Evolutionary conservation across 1,140 invertebrate species (phyloP), one percentile per base, ranked within the genome.

Genomic region (Saccostrea echinata): DNA sequence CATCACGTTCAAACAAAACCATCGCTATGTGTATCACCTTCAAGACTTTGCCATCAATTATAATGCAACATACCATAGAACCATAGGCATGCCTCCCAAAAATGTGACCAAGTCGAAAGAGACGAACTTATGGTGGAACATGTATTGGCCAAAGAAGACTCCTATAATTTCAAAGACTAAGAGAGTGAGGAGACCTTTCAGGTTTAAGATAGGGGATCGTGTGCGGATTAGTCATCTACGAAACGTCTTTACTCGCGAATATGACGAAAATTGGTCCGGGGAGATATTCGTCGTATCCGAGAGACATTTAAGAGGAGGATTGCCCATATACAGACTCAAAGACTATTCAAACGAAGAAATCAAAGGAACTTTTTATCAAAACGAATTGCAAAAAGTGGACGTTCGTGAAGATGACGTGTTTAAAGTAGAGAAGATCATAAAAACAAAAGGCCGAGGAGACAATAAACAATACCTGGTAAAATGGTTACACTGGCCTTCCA

Each of bases 361-460:
- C 27, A 88, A 57, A 68, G 84, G 88, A 35, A 86, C n/a, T 6
- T 88, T 88, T 83, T 85, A 88, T 24, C 84, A 85, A 43, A 55
- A 64, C 13, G 84, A 88, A 82, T 24, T 88, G 1, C 64, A 64
- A 35, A 88, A 87, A 90, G 64, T 87, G n/a, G 71, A 86, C 30
- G 27, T 84, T 30, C n/a, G 85, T 52, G 18, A 84, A 88, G 52
- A 71, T 35, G 85, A 88, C 21, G 53, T 51, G 30, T 90, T 52
- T 30, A 90, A 88, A 64, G 82, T 88, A 16, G 86, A 90, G 43
- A 88, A 24, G 55, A 85, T 81, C 9, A 24, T 87, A 18, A 89
- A 82, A 87, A 43, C 86, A 43, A 85, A n/a, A 84, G 90, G 88
- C 13, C 86, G 82, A 51, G 85, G 87, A 43, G 35, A 43, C 35